Percentiles rank a stretch among this genome's conserved stretches.
phyloP scores from a whole-genome alignment of 2,797 vertebrate species.

The Peromyscus eremicus region DNA sequence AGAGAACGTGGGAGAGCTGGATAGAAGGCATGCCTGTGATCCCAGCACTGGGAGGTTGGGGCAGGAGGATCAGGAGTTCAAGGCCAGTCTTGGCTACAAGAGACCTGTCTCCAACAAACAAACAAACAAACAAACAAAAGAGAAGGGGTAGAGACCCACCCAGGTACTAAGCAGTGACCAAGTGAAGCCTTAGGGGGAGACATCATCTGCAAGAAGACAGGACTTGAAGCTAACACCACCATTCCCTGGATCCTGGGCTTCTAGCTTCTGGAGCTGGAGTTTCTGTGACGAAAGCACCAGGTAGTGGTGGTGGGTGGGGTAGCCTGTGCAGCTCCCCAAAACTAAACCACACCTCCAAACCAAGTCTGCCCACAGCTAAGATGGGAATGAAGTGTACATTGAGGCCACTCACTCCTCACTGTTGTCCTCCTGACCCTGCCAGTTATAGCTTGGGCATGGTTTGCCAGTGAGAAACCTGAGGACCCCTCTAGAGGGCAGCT shows the following conservation, averaged over 20 bases:
- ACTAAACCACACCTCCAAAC: background rate
- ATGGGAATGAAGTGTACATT: background rate
- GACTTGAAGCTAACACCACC: background rate
- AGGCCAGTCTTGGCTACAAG: background rate
- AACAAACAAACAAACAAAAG: background rate
- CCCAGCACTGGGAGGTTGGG: background rate
- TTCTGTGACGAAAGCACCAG: background rate
- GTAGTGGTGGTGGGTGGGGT: background rate
- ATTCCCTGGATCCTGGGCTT: background rate
- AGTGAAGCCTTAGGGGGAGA: accelerated
- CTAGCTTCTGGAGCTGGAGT: background rate
- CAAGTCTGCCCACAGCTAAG: background rate
- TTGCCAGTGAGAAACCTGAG: background rate
- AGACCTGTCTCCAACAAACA: background rate
- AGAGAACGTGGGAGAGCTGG: background rate
- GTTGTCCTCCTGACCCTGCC: background rate
- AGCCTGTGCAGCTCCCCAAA: background rate
- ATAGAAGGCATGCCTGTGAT: background rate
- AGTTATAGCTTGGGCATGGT: accelerated
- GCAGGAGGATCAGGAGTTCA: background rate
- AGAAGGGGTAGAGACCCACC: background rate
- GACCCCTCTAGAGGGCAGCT: accelerated
- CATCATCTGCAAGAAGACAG: too few relatives aligned
- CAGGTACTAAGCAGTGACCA: background rate
- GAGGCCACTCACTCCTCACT: background rate